Evolutionary conservation across 2,888 invertebrate genomes (phyloP).

Genomic region (Dexiosoma caninum): DNA sequence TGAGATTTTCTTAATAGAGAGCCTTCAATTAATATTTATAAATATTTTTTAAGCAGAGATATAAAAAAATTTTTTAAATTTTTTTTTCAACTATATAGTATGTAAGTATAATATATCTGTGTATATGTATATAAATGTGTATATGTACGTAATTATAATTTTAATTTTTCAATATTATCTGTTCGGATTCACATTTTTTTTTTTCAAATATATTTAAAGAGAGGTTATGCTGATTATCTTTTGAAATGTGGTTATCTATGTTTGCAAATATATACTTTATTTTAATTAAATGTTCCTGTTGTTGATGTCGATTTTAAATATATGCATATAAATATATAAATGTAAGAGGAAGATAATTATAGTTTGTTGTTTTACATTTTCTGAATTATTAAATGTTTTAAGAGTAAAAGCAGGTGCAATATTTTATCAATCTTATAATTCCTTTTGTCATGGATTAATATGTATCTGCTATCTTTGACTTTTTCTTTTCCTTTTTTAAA

Average conservation of each 20-base stretch:
- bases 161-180: not conserved
- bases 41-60: slow-evolving; percentile 52
- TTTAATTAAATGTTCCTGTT: not conserved
- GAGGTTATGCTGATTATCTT: not conserved
- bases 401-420: slow-evolving; percentile 59
- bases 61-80: slow-evolving; percentile 45
- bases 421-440: slow-evolving; percentile 10
- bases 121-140: slow-evolving; percentile 18
- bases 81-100: slow-evolving; percentile 15
- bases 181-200: slow-evolving; percentile 1
- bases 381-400: slow-evolving; percentile 28
- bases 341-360: slow-evolving; percentile 42
- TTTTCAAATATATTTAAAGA: slow-evolving; percentile 10
- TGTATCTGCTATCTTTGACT: slow-evolving; percentile 41
- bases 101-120: slow-evolving; percentile 29
- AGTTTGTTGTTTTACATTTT: slow-evolving; percentile 29
- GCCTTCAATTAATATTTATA: slow-evolving; percentile 23
- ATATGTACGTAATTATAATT: slow-evolving; percentile 15
- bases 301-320: not conserved
- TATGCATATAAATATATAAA: slow-evolving; percentile 1
- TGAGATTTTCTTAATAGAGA: slow-evolving; percentile 28
- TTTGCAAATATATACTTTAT: slow-evolving; percentile 16
- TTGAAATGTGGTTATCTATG: not conserved
- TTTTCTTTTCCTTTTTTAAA: slow-evolving; percentile 16
- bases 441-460: slow-evolving; percentile 43